Percentiles rank a stretch among this genome's conserved stretches.
phyloP scores from a whole-genome alignment of 1,140 invertebrate genomes.

The Phthorimaea operculella region DNA sequence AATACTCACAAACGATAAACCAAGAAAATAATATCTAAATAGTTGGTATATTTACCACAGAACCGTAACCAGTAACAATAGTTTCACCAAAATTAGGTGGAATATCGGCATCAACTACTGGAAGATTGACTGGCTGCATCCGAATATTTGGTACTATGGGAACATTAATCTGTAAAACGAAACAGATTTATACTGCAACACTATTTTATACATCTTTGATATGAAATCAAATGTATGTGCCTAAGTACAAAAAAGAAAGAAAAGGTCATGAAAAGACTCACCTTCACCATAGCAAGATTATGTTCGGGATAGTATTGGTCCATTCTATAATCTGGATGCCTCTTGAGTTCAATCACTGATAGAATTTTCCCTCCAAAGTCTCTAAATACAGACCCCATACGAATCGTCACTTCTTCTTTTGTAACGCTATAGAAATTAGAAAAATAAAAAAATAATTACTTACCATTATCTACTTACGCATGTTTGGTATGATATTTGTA shows the following conservation, averaged over 20 bases:
- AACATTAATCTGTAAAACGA: constrained; percentile 32
- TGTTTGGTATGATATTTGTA: no score
- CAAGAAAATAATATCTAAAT: constrained; percentile 1
- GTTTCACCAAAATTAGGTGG: constrained; percentile 42
- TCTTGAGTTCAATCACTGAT: constrained; percentile 34
- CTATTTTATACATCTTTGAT: neutral
- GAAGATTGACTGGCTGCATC: constrained; percentile 35
- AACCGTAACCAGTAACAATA: constrained; percentile 51
- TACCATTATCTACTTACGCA: neutral
- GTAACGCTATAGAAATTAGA: constrained; percentile 28
- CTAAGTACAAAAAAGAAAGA: neutral
- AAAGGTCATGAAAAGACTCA: constrained; percentile 10
- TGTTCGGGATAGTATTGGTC: constrained; percentile 59
- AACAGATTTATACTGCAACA: neutral
- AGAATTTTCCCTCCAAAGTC: constrained; percentile 51
- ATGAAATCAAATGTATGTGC: neutral
- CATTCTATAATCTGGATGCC: constrained; percentile 48
- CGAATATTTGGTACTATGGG: constrained; percentile 29
- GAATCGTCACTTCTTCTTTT: constrained; percentile 44
- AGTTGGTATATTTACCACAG: constrained; percentile 33
- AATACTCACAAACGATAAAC: no score
- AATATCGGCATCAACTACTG: constrained; percentile 26
- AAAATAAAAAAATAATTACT: neutral
- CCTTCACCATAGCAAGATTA: constrained; percentile 54
- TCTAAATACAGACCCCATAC: constrained; percentile 50